These are phyloP conservation scores for Operophtera brumata DNA, from an alignment of 2,888 invertebrate genomes.

Conservation along the genomic window DNA sequence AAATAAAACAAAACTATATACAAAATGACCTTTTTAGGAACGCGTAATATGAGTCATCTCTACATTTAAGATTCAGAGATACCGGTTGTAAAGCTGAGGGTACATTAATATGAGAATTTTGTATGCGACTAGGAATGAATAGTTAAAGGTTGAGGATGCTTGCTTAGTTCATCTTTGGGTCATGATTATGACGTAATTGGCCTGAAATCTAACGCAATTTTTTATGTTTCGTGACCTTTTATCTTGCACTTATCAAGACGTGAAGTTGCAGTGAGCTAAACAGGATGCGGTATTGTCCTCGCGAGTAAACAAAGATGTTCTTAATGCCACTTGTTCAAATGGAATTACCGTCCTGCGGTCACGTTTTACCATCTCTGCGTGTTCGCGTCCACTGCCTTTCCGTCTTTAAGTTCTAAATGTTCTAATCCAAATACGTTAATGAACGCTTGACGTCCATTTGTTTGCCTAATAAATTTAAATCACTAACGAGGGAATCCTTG, in stretches of 20 bases:
- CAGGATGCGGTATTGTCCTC: slow-evolving; percentile 12
- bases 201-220: slow-evolving; percentile 38
- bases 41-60: slow-evolving; percentile 54
- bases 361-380: slow-evolving; percentile 18
- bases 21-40: slow-evolving; percentile 40
- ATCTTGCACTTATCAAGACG: slow-evolving; percentile 6
- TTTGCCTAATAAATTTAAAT: slow-evolving; percentile 23
- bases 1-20: slow-evolving; percentile 37
- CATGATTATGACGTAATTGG: slow-evolving; percentile 60
- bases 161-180: slow-evolving; percentile 34
- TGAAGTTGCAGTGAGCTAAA: slow-evolving; percentile 8
- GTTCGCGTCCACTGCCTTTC: not conserved
- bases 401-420: slow-evolving; percentile 6
- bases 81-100: slow-evolving; percentile 14
- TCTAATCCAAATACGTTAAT: slow-evolving; percentile 19
- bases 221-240: slow-evolving; percentile 13
- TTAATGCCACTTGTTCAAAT: slow-evolving; percentile 14
- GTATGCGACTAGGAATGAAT: slow-evolving; percentile 48
- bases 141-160: slow-evolving; percentile 73
- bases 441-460: slow-evolving; percentile 14
- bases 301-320: slow-evolving; percentile 19
- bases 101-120: slow-evolving; percentile 34
- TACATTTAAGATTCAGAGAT: slow-evolving; percentile 41
- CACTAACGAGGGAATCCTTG: slow-evolving; percentile 3
- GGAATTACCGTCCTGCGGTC: slow-evolving; percentile 13